Conservation (phyloP, 1,140 invertebrate species). For the Tetramorium simillimum region DNA sequence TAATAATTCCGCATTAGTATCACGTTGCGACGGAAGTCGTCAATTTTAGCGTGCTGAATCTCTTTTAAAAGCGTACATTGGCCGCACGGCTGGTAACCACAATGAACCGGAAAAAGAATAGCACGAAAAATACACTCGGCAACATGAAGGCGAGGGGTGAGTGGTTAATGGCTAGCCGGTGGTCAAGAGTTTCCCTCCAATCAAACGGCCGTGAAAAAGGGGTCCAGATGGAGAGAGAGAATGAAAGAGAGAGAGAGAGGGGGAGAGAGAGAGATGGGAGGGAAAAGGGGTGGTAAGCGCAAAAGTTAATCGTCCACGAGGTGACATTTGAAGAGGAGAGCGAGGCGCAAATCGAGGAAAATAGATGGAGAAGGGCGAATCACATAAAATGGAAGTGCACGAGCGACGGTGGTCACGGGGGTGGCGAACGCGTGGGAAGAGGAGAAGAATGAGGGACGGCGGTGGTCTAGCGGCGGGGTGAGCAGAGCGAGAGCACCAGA, state of each 20-base stretch:
- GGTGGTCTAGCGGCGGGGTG: slow-evolving; percentile 1
- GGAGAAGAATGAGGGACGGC: neutral
- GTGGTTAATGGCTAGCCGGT: slow-evolving; percentile 67
- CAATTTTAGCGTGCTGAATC: slow-evolving; percentile 14
- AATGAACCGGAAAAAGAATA: slow-evolving; percentile 37
- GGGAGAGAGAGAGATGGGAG: neutral
- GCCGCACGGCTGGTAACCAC: neutral
- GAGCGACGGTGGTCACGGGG: slow-evolving; percentile 40
- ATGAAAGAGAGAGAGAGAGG: neutral
- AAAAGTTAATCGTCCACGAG: slow-evolving; percentile 74
- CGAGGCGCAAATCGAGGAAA: slow-evolving; percentile 62
- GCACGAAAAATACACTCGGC: slow-evolving; percentile 9
- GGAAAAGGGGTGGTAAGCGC: neutral
- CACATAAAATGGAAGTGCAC: slow-evolving; percentile 69
- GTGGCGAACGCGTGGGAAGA: slow-evolving; percentile 7
- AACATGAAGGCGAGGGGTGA: slow-evolving; percentile 50
- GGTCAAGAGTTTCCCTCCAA: slow-evolving; percentile 66
- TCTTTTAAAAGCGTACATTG: slow-evolving; percentile 26
- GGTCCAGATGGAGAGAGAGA: neutral
- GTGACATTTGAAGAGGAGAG: slow-evolving; percentile 71
- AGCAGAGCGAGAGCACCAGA: slow-evolving; percentile 15
- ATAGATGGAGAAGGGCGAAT: slow-evolving; percentile 63
- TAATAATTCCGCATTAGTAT: neutral
- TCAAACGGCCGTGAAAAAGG: slow-evolving; percentile 69
- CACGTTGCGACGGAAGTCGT: neutral